Conservation (phyloP, 2,888 invertebrate species). For the Polymixis lichenea region DNA sequence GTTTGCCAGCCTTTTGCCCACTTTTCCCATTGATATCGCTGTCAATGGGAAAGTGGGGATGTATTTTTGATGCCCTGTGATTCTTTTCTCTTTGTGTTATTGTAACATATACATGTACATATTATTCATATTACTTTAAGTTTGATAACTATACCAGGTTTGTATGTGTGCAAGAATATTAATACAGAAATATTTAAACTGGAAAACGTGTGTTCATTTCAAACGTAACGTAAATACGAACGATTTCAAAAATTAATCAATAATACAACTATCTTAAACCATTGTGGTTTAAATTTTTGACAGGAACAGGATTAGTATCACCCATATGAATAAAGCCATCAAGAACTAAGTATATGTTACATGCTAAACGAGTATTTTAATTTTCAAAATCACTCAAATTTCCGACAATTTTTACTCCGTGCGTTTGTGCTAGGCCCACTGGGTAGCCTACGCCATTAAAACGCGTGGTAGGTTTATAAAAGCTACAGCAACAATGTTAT, state of each 20-base stretch:
- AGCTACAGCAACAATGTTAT: slow-evolving; percentile 6
- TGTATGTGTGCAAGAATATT: too few relatives aligned
- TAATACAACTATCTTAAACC: neutral
- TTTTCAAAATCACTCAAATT: neutral
- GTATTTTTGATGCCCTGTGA: too few relatives aligned
- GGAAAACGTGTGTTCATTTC: too few relatives aligned
- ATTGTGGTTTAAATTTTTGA: neutral
- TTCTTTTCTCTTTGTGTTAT: too few relatives aligned
- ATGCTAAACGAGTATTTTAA: neutral
- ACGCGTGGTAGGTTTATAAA: slow-evolving; percentile 2
- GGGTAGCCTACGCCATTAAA: neutral
- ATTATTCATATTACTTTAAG: too few relatives aligned
- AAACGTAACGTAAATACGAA: too few relatives aligned
- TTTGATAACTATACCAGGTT: too few relatives aligned
- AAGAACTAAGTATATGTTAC: neutral
- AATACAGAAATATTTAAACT: too few relatives aligned
- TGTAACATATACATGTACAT: too few relatives aligned
- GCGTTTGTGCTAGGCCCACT: neutral
- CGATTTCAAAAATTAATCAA: neutral
- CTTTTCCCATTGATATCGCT: too few relatives aligned
- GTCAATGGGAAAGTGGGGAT: too few relatives aligned
- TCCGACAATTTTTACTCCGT: neutral
- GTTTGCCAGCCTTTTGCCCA: too few relatives aligned
- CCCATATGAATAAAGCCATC: neutral
- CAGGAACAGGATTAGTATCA: neutral